Evolutionary conservation across 2,888 invertebrate species (phyloP).

Genomic region (Drosophila melanosoma): DNA sequence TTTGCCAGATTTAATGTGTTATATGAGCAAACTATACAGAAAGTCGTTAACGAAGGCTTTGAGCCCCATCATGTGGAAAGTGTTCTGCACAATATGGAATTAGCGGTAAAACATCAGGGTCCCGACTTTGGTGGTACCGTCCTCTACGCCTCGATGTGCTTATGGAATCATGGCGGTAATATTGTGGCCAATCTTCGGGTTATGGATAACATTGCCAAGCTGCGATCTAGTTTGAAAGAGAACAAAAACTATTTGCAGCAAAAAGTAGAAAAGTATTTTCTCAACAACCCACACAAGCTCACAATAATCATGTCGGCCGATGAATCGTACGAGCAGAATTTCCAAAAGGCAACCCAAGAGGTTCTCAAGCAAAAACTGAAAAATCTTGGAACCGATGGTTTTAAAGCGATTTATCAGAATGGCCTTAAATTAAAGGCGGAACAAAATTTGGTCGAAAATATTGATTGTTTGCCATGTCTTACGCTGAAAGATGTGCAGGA

Average conservation of each 20-base stretch:
- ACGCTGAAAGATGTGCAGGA: constrained; percentile 90
- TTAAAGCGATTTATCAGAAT: constrained; percentile 88
- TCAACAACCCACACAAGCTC: constrained; percentile 91
- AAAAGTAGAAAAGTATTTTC: constrained; percentile 90
- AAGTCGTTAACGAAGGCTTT: constrained; percentile 92
- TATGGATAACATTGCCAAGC: constrained; percentile 88
- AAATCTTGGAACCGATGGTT: constrained; percentile 85
- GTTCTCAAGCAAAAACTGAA: constrained; percentile 88
- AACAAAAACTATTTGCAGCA: constrained; percentile 90
- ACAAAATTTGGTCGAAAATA: constrained; percentile 89
- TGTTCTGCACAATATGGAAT: constrained; percentile 93
- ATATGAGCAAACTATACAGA: constrained; percentile 90
- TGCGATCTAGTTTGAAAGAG: constrained; percentile 87
- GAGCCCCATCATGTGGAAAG: constrained; percentile 93
- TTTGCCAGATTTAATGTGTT: constrained; percentile 89
- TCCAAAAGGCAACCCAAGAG: constrained; percentile 88
- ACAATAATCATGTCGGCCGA: constrained; percentile 94
- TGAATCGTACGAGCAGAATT: constrained; percentile 89
- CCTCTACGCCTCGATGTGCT: constrained; percentile 90
- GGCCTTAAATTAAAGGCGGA: constrained; percentile 89
- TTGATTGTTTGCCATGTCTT: constrained; percentile 92
- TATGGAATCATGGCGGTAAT: constrained; percentile 95
- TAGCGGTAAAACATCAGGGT: constrained; percentile 93
- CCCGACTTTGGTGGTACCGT: constrained; percentile 94
- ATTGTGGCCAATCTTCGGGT: constrained; percentile 90